Evolutionary conservation across 2,113 vertebrate genomes (phyloP).

Genomic region (Pseudonaja textilis): DNA sequence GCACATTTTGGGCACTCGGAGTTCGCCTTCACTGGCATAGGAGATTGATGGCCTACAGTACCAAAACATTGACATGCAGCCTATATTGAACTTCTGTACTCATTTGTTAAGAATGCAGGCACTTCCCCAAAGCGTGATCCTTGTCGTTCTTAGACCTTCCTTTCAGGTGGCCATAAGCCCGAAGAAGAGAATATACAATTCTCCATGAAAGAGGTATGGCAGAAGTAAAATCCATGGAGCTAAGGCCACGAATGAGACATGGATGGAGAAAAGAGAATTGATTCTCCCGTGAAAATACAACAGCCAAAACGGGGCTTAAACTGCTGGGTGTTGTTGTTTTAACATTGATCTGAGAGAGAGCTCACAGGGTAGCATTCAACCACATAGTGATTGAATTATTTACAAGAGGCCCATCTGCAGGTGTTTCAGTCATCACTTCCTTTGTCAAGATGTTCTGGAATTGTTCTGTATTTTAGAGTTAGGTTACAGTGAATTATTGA

Average conservation of each 20-base stretch:
- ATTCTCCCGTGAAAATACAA: not conserved
- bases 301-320: not conserved
- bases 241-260: not conserved
- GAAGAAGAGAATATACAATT: not conserved
- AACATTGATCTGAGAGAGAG: not conserved
- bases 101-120: not conserved
- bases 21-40: not conserved
- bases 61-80: not conserved
- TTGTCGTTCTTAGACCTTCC: not conserved
- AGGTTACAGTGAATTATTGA: not conserved
- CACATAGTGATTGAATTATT: not conserved
- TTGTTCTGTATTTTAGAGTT: not conserved
- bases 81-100: not conserved
- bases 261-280: not conserved
- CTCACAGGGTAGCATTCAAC: not conserved
- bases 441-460: not conserved
- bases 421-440: not conserved
- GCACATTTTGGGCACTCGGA: too few relatives aligned
- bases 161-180: not conserved
- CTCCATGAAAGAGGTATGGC: not conserved
- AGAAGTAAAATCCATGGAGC: not conserved
- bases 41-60: not conserved
- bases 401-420: not conserved
- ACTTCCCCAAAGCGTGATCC: not conserved
- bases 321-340: constrained; percentile 6